Conservation (phyloP, 2,113 vertebrate genomes). For the Sander lucioperca region DNA sequence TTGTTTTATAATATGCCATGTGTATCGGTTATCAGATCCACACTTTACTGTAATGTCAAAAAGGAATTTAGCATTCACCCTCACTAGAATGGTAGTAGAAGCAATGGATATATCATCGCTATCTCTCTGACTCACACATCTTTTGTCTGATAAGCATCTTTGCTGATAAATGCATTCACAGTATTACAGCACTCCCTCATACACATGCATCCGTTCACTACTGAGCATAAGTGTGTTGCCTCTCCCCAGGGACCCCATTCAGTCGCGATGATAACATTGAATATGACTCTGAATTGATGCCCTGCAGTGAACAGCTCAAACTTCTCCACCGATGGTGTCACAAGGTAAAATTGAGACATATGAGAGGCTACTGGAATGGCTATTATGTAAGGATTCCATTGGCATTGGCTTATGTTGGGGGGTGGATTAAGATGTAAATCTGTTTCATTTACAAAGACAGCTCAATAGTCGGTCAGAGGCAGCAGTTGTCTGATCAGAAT, state of each 20-base stretch:
- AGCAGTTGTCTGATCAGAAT: conserved; percentile 1
- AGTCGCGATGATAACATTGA: conserved; percentile 12
- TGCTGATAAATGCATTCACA: conserved; percentile 26
- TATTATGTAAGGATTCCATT: conserved; percentile 53
- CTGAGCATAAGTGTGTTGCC: conserved; percentile 2
- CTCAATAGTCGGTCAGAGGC: conserved; percentile 12
- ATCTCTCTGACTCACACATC: conserved; percentile 14
- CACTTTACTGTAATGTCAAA: conserved; percentile 6
- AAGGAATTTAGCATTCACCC: not conserved
- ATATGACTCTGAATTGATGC: conserved; percentile 21
- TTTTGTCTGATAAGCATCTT: conserved; percentile 27
- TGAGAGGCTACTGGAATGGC: conserved; percentile 4
- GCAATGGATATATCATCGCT: not conserved
- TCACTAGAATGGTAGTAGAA: not conserved
- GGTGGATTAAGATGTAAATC: conserved; percentile 56
- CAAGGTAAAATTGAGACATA: conserved; percentile 36
- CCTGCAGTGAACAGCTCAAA: conserved; percentile 22
- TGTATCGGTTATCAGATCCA: conserved; percentile 2
- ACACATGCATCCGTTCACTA: conserved; percentile 41
- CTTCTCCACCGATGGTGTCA: conserved; percentile 13
- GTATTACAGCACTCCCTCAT: conserved; percentile 5
- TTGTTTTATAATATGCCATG: not conserved
- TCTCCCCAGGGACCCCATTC: conserved; percentile 33
- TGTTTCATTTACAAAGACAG: conserved; percentile 57
- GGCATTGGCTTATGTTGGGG: conserved; percentile 33